Percentiles rank a stretch among this genome's conserved stretches.
These are phyloP conservation scores for Limenitis arthemis DNA, from an alignment of 2,888 invertebrate genomes.

Conservation along the genomic window DNA sequence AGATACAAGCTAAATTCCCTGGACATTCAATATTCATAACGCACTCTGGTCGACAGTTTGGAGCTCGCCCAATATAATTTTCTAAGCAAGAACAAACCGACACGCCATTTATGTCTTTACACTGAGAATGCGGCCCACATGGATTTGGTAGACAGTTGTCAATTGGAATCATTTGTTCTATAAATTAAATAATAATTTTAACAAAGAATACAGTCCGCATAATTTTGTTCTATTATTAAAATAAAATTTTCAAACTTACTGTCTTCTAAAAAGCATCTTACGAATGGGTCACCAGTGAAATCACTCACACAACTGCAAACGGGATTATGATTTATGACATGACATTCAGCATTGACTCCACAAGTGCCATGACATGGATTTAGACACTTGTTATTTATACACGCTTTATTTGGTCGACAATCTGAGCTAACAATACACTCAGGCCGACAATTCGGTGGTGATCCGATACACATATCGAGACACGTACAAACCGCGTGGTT, in stretches of 20 bases:
- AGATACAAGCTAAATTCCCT: conserved; percentile 79
- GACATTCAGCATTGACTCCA: conserved; percentile 83
- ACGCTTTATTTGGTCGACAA: conserved; percentile 81
- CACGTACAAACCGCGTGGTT: conserved; percentile 85
- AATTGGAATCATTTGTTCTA: conserved; percentile 57
- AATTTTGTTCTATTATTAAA: conserved; percentile 6
- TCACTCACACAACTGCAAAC: conserved; percentile 81
- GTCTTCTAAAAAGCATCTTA: conserved; percentile 75
- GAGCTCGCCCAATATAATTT: conserved; percentile 84
- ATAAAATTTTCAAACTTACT: conserved; percentile 64
- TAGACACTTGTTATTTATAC: conserved; percentile 82
- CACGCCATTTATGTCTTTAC: conserved; percentile 75
- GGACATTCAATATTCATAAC: conserved; percentile 81
- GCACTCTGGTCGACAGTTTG: conserved; percentile 84
- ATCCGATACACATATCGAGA: conserved; percentile 78
- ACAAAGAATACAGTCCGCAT: conserved; percentile 4
- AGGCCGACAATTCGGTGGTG: conserved; percentile 83
- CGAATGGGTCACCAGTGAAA: conserved; percentile 84
- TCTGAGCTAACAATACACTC: conserved; percentile 86
- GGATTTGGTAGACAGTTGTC: conserved; percentile 81
- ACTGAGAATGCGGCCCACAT: conserved; percentile 84
- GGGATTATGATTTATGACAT: conserved; percentile 85
- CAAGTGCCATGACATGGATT: conserved; percentile 86
- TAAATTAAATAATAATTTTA: conserved; percentile 28
- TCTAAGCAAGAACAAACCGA: conserved; percentile 83